Conservation (phyloP, 2,888 invertebrate species). For the Pristionchus entomophagus region DNA sequence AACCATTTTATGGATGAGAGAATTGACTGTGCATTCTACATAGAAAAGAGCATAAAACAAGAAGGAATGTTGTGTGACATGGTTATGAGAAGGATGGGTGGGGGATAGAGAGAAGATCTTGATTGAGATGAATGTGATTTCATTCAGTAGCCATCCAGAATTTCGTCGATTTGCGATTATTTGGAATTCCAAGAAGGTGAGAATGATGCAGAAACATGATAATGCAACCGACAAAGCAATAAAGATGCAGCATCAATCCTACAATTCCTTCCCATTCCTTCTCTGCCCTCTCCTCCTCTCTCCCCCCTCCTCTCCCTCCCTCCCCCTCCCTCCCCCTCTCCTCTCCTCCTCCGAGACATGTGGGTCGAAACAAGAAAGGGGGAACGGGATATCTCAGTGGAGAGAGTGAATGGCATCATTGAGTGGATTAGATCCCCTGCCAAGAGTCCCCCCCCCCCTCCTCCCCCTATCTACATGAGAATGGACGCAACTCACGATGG, state of each 20-base stretch:
- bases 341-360: neutral
- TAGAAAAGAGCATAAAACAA: neutral
- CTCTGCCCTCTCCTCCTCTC: neutral
- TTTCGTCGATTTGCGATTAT: neutral
- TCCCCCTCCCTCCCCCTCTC: neutral
- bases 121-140: neutral
- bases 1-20: neutral
- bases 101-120: neutral
- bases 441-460: too few relatives aligned
- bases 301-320: neutral
- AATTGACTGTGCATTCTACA: neutral
- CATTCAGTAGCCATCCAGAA: neutral
- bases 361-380: conserved; percentile 32
- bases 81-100: neutral
- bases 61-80: neutral
- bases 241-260: neutral
- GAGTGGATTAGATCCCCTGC: conserved; percentile 27
- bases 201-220: neutral
- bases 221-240: neutral
- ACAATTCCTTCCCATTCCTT: too few relatives aligned
- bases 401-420: neutral
- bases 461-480: too few relatives aligned
- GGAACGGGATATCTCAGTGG: conserved; percentile 20
- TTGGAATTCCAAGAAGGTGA: too few relatives aligned
- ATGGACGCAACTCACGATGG: too few relatives aligned